Evolutionary conservation across 2,113 vertebrate species (phyloP).

Genomic region (Struthio camelus): DNA sequence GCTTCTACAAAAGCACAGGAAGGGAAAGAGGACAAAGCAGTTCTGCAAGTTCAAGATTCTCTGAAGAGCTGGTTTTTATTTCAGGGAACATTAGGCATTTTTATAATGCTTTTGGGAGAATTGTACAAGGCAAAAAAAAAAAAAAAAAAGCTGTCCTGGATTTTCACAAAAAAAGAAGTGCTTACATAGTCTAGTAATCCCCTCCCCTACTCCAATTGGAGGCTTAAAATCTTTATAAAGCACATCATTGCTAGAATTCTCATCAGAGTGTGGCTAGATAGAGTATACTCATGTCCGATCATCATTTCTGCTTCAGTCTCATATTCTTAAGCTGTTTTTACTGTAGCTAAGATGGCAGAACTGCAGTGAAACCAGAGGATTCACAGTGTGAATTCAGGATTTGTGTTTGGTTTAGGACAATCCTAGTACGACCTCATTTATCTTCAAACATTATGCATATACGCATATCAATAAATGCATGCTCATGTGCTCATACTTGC

Average conservation of each 20-base stretch:
- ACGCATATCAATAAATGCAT: too few species aligned
- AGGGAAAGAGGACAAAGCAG: background rate
- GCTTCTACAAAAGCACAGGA: accelerated
- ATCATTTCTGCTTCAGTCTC: background rate
- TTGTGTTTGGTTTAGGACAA: background rate
- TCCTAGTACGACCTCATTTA: background rate
- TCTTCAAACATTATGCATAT: background rate
- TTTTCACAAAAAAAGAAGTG: background rate
- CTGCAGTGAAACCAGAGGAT: accelerated
- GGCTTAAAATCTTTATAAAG: accelerated
- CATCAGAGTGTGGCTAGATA: background rate
- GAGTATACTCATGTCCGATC: background rate
- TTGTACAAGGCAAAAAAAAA: background rate
- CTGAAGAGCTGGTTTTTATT: background rate
- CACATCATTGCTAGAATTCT: background rate
- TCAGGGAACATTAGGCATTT: background rate
- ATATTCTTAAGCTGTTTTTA: background rate
- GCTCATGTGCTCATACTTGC: background rate
- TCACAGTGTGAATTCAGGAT: too few species aligned
- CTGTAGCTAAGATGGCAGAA: background rate
- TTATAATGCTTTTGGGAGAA: background rate
- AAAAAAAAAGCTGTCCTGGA: background rate
- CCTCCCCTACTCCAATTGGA: too few species aligned
- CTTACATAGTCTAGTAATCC: background rate
- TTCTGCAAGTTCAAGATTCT: background rate